Conservation (phyloP, 2,113 vertebrate species). For the Sprattus sprattus region DNA sequence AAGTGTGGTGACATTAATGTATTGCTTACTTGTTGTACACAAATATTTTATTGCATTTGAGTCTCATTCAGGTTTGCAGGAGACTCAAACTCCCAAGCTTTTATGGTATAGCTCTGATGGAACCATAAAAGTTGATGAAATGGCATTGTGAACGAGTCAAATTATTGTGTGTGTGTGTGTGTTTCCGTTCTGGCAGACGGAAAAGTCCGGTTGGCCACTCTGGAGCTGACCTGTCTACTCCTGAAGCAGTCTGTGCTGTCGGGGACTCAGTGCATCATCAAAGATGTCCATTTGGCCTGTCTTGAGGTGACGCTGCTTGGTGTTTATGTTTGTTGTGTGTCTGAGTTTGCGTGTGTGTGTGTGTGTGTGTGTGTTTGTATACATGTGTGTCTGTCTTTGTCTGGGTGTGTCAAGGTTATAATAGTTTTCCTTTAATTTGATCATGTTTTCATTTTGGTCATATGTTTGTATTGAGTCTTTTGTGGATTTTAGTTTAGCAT, state of each 20-base stretch:
- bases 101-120: too few relatives aligned
- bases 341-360: constrained; percentile 18
- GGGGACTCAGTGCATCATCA: constrained; percentile 82
- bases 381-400: not conserved
- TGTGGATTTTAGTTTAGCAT: too few relatives aligned
- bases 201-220: constrained; percentile 89
- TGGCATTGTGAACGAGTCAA: not conserved
- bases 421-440: too few relatives aligned
- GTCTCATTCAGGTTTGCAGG: too few relatives aligned
- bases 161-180: constrained; percentile 26
- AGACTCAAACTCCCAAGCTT: too few relatives aligned
- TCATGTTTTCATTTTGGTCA: too few relatives aligned
- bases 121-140: not conserved
- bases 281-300: constrained; percentile 93
- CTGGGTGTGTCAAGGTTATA: too few relatives aligned
- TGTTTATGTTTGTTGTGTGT: constrained; percentile 17
- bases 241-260: constrained; percentile 92
- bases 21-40: too few relatives aligned
- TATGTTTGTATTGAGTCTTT: too few relatives aligned
- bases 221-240: constrained; percentile 92
- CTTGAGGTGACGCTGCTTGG: constrained; percentile 79
- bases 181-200: constrained; percentile 74
- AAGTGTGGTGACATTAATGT: not conserved
- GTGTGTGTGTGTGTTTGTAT: constrained; percentile 15
- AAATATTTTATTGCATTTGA: too few relatives aligned